Percentiles rank a stretch among this genome's conserved stretches.
phyloP scores from a whole-genome alignment of 2,797 vertebrate species.

The Brachymystax lenok region DNA sequence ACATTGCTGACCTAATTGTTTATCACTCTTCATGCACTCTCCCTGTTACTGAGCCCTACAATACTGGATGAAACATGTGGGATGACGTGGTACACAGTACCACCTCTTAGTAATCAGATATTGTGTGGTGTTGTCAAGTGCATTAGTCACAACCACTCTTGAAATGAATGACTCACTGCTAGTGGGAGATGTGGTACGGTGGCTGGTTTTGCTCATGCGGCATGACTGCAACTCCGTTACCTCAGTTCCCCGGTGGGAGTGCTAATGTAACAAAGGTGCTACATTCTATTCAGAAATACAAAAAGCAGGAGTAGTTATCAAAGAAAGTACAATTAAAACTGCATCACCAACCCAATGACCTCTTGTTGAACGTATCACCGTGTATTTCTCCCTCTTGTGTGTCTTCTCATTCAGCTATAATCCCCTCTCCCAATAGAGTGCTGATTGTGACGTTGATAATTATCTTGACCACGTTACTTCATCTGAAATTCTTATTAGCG shows the following conservation, averaged over 20 bases:
- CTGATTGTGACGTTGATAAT: constrained; percentile 22
- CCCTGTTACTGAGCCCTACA: not conserved
- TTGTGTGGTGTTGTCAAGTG: constrained; percentile 33
- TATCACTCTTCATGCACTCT: constrained; percentile 41
- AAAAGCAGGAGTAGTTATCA: not conserved
- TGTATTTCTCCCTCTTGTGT: not conserved
- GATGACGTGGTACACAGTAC: constrained; percentile 6
- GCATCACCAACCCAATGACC: not conserved
- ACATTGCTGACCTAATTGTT: constrained; percentile 53
- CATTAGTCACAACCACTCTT: constrained; percentile 53
- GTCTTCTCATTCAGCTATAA: constrained; percentile 10
- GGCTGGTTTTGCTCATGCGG: no score
- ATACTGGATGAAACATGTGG: constrained; percentile 29
- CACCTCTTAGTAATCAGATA: constrained; percentile 43
- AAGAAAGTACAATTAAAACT: not conserved
- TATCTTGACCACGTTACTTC: constrained; percentile 8
- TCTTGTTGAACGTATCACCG: not conserved
- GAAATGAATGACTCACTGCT: constrained; percentile 54
- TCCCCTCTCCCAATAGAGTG: not conserved
- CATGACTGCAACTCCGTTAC: no score
- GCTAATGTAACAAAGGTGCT: not conserved
- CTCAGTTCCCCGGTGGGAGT: no score
- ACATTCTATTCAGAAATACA: not conserved
- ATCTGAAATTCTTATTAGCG: constrained; percentile 8
- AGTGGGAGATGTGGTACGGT: constrained; percentile 26